Evolutionary conservation across 2,888 invertebrate species (phyloP).

Genomic region (Drosophila borealis): DNA sequence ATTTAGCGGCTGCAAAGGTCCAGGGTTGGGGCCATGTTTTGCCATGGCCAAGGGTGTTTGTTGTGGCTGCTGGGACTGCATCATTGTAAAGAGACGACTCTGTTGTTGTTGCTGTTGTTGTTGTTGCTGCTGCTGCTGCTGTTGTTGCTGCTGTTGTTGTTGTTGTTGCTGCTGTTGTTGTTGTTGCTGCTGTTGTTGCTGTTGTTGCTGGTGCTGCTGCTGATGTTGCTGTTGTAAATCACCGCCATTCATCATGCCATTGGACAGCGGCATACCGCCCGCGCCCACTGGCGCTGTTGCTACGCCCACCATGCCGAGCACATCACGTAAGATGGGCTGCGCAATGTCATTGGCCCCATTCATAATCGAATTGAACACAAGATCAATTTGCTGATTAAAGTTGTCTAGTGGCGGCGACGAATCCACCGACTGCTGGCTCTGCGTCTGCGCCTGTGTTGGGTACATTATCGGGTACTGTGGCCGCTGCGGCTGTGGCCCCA

Average conservation of each 20-base stretch:
- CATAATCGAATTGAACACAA: slow-evolving; percentile 84
- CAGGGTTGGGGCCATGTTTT: slow-evolving; percentile 48
- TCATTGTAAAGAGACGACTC: slow-evolving; percentile 68
- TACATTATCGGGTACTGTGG: slow-evolving; percentile 75
- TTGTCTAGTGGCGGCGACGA: slow-evolving; percentile 76
- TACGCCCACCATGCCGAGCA: slow-evolving; percentile 82
- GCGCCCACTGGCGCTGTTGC: slow-evolving; percentile 35
- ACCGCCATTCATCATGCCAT: slow-evolving; percentile 64
- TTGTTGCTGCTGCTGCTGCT: slow-evolving; percentile 19
- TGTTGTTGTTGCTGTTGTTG: slow-evolving; percentile 43
- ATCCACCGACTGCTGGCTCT: slow-evolving; percentile 66
- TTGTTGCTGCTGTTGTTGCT: slow-evolving; percentile 49
- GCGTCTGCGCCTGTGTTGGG: slow-evolving; percentile 60
- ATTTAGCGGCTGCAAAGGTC: slow-evolving; percentile 43
- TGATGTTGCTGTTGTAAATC: slow-evolving; percentile 67
- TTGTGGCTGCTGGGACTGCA: slow-evolving; percentile 61
- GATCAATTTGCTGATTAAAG: slow-evolving; percentile 85
- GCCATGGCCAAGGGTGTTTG: slow-evolving; percentile 32
- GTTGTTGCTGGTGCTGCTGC: slow-evolving; percentile 50
- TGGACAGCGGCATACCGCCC: slow-evolving; percentile 48
- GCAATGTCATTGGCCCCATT: slow-evolving; percentile 84
- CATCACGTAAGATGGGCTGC: slow-evolving; percentile 84
- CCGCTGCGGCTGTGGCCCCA: slow-evolving; percentile 65
- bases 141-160: slow-evolving; percentile 51
- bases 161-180: slow-evolving; percentile 38